Evolutionary conservation across 2,797 vertebrate species (phyloP).

Genomic region (Apodemus agrarius): DNA sequence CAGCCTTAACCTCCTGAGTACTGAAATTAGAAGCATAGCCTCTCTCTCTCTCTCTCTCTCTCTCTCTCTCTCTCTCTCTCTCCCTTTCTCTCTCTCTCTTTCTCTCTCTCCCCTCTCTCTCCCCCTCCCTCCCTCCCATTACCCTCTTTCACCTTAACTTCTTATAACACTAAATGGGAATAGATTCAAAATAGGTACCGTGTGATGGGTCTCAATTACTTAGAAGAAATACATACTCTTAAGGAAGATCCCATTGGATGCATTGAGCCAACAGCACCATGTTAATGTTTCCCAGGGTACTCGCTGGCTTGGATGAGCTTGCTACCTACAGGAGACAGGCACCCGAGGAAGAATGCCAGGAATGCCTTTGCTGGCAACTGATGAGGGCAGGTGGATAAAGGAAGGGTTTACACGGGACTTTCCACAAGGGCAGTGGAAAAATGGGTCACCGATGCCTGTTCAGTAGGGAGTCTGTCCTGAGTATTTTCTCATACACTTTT

Average conservation of each 20-base stretch:
- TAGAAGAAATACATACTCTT: not conserved
- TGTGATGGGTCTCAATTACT: not conserved
- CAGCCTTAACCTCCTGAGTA: not conserved
- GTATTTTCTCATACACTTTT: not conserved
- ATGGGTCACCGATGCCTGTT: not conserved
- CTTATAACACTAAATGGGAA: conserved; percentile 10
- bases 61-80: not conserved
- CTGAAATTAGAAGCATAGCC: not conserved
- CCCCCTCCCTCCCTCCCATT: not conserved
- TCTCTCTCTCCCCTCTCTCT: not conserved
- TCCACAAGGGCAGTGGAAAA: not conserved
- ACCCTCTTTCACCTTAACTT: not conserved
- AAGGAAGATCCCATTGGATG: not conserved
- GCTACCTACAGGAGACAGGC: not conserved
- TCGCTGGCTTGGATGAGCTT: not conserved
- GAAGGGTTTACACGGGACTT: not conserved
- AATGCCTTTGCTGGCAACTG: not conserved
- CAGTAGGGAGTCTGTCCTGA: not conserved
- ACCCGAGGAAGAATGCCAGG: not conserved
- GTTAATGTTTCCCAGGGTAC: not conserved
- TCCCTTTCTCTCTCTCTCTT: too few relatives aligned
- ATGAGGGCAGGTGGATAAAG: not conserved
- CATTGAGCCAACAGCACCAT: not conserved
- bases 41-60: too few relatives aligned
- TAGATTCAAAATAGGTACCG: conserved; percentile 10